A percentile compares a stretch with the other conserved stretches of the same genome.
Evolutionary conservation across 2,888 invertebrate species (phyloP).

Genomic region (Loripinus fragilis): DNA sequence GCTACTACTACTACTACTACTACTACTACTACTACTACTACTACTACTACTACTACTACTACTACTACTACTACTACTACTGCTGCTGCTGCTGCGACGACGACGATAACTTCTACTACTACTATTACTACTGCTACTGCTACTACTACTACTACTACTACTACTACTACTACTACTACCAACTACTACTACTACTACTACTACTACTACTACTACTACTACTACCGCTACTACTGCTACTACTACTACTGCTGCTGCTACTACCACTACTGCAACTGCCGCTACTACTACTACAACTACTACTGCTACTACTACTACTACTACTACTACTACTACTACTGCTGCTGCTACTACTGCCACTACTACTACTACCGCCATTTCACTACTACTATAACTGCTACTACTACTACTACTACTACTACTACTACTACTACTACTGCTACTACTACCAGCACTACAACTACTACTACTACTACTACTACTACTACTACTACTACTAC

Average conservation of each 20-base stretch:
- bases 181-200: conserved; percentile 30
- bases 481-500: too few relatives aligned
- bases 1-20: not conserved
- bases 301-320: conserved; percentile 23
- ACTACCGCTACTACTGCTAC: conserved; percentile 15
- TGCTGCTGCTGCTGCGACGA: conserved; percentile 19
- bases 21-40: conserved; percentile 27
- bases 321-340: conserved; percentile 1
- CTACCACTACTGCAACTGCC: conserved; percentile 7
- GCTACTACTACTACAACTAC: conserved; percentile 19
- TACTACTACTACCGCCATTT: not conserved
- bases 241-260: not conserved
- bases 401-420: not conserved
- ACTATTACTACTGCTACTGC: conserved; percentile 22
- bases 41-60: conserved; percentile 20
- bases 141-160: conserved; percentile 28
- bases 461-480: not conserved
- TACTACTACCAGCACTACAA: not conserved
- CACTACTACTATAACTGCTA: not conserved
- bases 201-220: conserved; percentile 21
- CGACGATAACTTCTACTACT: too few relatives aligned
- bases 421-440: not conserved
- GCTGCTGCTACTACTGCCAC: not conserved
- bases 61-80: conserved; percentile 24
- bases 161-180: conserved; percentile 10